Evolutionary conservation across 2,113 vertebrate species (phyloP).

Genomic region (Daphoenositta chrysoptera): DNA sequence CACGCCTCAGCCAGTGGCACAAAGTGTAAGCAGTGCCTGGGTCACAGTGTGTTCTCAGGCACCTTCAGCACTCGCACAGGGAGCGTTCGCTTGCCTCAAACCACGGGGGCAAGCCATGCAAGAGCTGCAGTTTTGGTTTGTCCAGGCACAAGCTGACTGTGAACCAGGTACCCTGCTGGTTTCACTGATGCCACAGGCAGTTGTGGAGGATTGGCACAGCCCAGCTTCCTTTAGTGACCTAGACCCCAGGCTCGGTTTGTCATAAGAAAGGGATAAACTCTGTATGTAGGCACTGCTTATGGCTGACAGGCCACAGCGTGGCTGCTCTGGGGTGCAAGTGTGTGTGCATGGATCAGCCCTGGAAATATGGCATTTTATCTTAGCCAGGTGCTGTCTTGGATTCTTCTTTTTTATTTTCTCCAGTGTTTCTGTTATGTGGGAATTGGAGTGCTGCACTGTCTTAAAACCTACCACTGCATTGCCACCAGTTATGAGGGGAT

Average conservation of each 20-base stretch:
- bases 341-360: not conserved
- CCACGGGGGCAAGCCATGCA: rapidly evolving
- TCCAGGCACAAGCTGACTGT: not conserved
- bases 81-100: rapidly evolving
- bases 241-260: not conserved
- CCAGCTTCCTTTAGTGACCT: not conserved
- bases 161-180: not conserved
- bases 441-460: not conserved
- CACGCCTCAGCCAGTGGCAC: not conserved
- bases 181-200: not conserved
- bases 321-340: not conserved
- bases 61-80: not conserved
- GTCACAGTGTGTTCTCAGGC: rapidly evolving
- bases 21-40: not conserved
- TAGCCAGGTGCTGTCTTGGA: not conserved
- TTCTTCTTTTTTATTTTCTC: not conserved
- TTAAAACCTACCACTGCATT: not conserved
- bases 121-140: not conserved
- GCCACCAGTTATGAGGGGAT: rapidly evolving
- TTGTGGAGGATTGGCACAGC: rapidly evolving
- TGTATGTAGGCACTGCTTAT: rapidly evolving
- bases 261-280: not conserved
- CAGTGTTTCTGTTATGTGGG: not conserved
- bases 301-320: not conserved
- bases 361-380: not conserved